phyloP scores from a whole-genome alignment of 1,140 invertebrate genomes.

The Drosophila nikananu region DNA sequence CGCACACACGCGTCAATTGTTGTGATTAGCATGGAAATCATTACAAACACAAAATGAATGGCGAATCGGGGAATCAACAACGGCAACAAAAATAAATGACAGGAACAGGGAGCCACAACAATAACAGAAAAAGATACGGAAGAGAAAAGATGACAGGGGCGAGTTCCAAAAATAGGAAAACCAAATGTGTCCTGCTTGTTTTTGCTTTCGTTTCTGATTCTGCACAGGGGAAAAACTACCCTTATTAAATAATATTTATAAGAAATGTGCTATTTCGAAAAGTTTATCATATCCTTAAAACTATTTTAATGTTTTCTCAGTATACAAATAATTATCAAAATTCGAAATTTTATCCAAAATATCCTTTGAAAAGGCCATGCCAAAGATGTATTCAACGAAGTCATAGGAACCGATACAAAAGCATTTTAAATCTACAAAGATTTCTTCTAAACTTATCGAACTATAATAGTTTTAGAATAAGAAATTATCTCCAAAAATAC shows the following conservation, averaged over 20 bases:
- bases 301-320: background rate
- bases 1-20: constrained; percentile 77
- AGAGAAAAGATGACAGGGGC: constrained; percentile 35
- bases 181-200: constrained; percentile 40
- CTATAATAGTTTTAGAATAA: no score
- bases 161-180: constrained; percentile 63
- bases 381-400: background rate
- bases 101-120: constrained; percentile 1
- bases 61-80: constrained; percentile 68
- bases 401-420: no score
- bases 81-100: constrained; percentile 30
- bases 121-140: constrained; percentile 6
- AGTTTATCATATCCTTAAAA: background rate
- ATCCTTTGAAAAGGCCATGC: background rate
- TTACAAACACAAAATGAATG: constrained; percentile 78
- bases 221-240: constrained; percentile 14
- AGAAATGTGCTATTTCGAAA: background rate
- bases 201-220: constrained; percentile 22
- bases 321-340: no score
- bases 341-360: background rate
- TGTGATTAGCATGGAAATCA: constrained; percentile 83
- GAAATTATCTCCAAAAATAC: no score
- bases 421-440: no score
- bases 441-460: no score
- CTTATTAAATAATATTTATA: background rate